phyloP scores from a whole-genome alignment of 2,888 invertebrate species.

The Drosophila glabriapex region DNA sequence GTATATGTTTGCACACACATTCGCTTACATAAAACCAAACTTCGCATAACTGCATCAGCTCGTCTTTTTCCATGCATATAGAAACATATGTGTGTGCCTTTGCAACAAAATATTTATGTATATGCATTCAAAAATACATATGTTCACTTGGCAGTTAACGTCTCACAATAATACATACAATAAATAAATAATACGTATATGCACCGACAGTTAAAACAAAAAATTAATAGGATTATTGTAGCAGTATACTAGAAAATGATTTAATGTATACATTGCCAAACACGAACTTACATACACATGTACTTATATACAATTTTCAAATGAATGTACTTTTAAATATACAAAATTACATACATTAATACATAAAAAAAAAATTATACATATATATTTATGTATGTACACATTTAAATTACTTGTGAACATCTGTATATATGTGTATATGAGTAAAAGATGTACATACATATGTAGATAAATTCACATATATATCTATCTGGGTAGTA shows the following conservation, averaged over 20 bases:
- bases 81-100: background rate
- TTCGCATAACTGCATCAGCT: background rate
- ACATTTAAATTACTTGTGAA: background rate
- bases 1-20: background rate
- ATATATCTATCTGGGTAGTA: background rate
- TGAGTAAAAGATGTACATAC: background rate
- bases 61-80: background rate
- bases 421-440: background rate
- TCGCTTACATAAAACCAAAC: background rate
- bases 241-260: background rate
- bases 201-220: too few species aligned
- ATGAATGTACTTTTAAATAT: background rate
- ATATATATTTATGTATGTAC: background rate
- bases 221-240: background rate
- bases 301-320: background rate
- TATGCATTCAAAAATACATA: background rate
- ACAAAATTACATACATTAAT: background rate
- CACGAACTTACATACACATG: background rate
- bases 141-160: background rate
- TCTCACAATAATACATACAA: background rate
- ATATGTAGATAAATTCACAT: background rate
- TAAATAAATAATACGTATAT: too few species aligned
- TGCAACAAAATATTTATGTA: background rate
- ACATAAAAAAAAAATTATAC: conserved; percentile 16
- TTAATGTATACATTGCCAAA: background rate